Base-by-base conservation (phyloP, 1,140 invertebrate genomes). In the Zaprionus tsacasi region DNA sequence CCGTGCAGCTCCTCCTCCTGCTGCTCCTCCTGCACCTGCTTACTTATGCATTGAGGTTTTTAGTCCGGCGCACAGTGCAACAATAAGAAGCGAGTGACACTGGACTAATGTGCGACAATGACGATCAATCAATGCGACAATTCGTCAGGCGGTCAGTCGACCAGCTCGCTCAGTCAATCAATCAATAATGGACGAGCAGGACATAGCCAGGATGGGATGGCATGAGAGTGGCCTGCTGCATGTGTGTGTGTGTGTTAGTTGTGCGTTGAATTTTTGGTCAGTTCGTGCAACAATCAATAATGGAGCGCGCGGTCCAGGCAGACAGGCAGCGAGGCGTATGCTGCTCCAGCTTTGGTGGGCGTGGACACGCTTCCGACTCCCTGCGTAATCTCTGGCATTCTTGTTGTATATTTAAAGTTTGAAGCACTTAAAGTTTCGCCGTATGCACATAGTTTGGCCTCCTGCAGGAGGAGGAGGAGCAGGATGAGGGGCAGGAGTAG, bases 251-350 rank as follows among this genome's bases (percentile, higher is more conserved):
- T 48, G 54, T 78, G 64, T 82, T 81, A 65, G 63, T 74, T 81
- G 69, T 69, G 81, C 57, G 63, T 40, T 36, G 40, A 10, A 25
- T 71, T 74, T 58, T 43, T 38, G 64, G 45, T 67, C 64, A 58
- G 76, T 70, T 87, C 75, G 76, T 52, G 76, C 72, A 57, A 58
- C 82, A 77, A 86, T 82, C 77, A 87, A 80, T 88, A 88, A 78
- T 48, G 55, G 21, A 21, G 36, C 33, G 33, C 10, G 21, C 45
- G n/a, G 45, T 21, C 21, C 21, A 21, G 7, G 43, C 10, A 48
- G n/a, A 7, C 76, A 75, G n/a, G 13, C 76, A 78, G 56, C 61
- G 55, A 70, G 45, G 33, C 60, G 40, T 36, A 70, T 56, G 63
- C 48, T 36, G 50, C 13, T n/a, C 21, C 21, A 21, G 21, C 21